These are phyloP conservation scores for Ichneumoninae sp. DNA, from an alignment of 2,888 invertebrate species.

Conservation along the genomic window DNA sequence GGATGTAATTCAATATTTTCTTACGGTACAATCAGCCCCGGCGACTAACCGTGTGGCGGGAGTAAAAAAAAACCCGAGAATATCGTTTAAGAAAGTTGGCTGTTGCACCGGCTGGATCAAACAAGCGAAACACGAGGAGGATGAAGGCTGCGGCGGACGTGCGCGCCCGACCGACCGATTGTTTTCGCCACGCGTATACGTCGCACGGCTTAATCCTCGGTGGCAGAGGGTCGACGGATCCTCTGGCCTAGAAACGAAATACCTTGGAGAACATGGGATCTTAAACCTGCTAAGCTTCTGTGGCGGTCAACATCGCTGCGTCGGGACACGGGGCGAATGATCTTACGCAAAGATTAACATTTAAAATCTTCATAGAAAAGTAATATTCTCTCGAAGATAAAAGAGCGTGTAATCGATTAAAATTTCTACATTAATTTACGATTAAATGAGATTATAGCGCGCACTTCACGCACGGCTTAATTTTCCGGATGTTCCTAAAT, in stretches of 20 bases:
- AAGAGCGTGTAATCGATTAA: not conserved
- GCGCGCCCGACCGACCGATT: constrained; percentile 54
- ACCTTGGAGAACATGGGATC: constrained; percentile 37
- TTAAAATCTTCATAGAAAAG: constrained; percentile 3
- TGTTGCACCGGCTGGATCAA: constrained; percentile 60
- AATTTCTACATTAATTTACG: not conserved
- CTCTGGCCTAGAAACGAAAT: constrained; percentile 45
- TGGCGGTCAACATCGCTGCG: constrained; percentile 16
- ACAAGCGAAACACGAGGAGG: constrained; percentile 64
- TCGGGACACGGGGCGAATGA: constrained; percentile 24
- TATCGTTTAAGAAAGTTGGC: constrained; percentile 50
- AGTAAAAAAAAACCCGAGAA: constrained; percentile 58
- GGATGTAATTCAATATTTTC: constrained; percentile 81
- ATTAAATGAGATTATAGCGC: not conserved
- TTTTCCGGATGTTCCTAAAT: no score
- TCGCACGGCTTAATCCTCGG: constrained; percentile 59
- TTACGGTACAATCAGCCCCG: constrained; percentile 71
- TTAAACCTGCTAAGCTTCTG: constrained; percentile 44
- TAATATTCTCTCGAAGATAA: not conserved
- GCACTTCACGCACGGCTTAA: no score
- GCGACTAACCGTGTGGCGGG: constrained; percentile 70
- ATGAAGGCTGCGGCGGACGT: constrained; percentile 29
- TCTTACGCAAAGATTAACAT: constrained; percentile 40
- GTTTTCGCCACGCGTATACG: constrained; percentile 66
- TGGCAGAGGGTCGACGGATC: constrained; percentile 51